Conservation (phyloP, 1,140 invertebrate species). For the Hylaeus volcanicus region DNA sequence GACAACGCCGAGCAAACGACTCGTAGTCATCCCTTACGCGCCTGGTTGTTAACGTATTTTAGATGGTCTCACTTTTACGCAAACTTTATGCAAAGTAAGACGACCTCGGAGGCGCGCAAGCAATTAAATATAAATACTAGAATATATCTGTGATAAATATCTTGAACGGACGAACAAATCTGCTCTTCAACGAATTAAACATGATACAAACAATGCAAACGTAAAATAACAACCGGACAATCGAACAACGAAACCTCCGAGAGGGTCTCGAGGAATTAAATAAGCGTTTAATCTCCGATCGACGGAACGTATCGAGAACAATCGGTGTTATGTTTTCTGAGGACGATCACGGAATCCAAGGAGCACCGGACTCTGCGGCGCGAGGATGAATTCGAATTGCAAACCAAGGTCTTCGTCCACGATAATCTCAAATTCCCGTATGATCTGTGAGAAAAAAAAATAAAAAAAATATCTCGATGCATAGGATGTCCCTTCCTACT, state of each 20-base stretch:
- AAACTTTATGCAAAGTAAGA: conserved; percentile 5
- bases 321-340: conserved; percentile 51
- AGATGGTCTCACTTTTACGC: conserved; percentile 24
- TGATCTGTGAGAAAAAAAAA: conserved; percentile 80
- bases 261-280: not conserved
- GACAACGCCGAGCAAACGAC: not conserved
- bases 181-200: conserved; percentile 64
- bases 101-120: conserved; percentile 25
- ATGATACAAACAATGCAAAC: conserved; percentile 45
- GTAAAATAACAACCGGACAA: conserved; percentile 40
- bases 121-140: conserved; percentile 61
- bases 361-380: conserved; percentile 86
- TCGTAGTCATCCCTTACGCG: conserved; percentile 2
- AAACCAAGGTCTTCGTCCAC: conserved; percentile 85
- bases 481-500: not conserved
- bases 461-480: not conserved
- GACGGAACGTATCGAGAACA: not conserved
- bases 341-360: conserved; percentile 84
- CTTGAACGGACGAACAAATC: conserved; percentile 56
- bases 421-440: conserved; percentile 86
- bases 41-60: not conserved
- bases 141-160: conserved; percentile 62
- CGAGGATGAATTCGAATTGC: conserved; percentile 89
- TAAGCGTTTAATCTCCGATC: not conserved
- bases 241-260: conserved; percentile 27